Base-by-base conservation (phyloP, 2,797 vertebrate genomes). In the Okamejei kenojei region DNA sequence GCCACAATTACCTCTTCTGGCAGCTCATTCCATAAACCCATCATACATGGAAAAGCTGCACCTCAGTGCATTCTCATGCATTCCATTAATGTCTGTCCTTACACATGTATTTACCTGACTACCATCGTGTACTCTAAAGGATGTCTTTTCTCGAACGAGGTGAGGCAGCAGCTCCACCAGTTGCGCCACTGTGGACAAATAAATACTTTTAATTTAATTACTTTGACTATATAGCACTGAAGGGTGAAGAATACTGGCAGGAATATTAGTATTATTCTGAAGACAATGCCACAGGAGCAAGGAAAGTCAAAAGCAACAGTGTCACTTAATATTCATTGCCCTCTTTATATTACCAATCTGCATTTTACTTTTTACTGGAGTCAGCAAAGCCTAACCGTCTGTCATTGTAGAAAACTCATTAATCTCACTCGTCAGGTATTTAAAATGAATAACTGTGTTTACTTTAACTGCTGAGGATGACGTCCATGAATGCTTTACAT, bases 301-400 rank as follows among this genome's bases (percentile, higher is more conserved):
- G 45, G 54, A 26, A 84, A 29, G 45, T 58, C 81, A 84, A 84
- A 32, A 84, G 81, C 81, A 84, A 84, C 10, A 54, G 7, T 61
- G 26, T 84, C 45, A 84, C 54, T 84, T 84, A 82, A 84, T 78
- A 78, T 78, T 84, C 81, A 84, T 84, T 84, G 54, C 26, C 61
- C 29, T 84, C 23, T 26, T 84, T 29, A 81, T 38, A 84, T 84
- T 61, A 58, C 81, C 23, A 54, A 54, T 84, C 81, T 58, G 54
- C 15, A 58, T 82, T 84, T 54, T 54, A 61, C 21, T 29, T 84
- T 61, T 58, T 84, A 84, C 54, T 58, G 54, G 45, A 54, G 81
- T 84, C 81, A 84, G 45, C 81, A 84, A 26, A 84, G 54, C 26
- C 29, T 10, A 84, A 84, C 45, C 13, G 11, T 58, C 81, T 84